phyloP scores from a whole-genome alignment of 2,113 vertebrate genomes.

The Burhinus bistriatus region DNA sequence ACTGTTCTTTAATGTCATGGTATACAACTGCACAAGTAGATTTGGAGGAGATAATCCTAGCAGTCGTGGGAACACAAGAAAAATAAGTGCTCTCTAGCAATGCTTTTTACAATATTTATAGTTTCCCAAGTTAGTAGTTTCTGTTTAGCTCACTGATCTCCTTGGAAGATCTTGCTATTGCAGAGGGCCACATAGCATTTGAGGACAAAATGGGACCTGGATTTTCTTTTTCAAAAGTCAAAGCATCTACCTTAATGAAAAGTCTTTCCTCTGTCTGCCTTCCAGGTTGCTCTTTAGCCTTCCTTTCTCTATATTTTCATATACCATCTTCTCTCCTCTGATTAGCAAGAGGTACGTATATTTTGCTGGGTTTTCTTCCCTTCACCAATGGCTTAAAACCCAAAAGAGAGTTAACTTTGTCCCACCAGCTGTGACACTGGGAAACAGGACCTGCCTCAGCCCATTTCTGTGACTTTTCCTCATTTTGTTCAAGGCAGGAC shows the following conservation, averaged over 20 bases:
- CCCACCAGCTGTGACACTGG: background rate
- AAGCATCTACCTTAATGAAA: background rate
- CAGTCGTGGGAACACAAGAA: background rate
- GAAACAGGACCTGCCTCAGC: background rate
- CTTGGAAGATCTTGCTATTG: background rate
- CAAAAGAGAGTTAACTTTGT: background rate
- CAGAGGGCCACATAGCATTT: background rate
- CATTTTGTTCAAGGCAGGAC: background rate
- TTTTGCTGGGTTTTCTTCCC: background rate
- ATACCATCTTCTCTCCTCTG: background rate
- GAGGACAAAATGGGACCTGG: background rate
- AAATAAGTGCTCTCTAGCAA: background rate
- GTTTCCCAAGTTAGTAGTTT: background rate
- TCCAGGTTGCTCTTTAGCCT: background rate
- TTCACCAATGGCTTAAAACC: background rate
- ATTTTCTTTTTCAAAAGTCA: background rate
- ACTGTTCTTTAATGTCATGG: accelerated
- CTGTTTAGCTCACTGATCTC: background rate
- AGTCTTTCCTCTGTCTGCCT: background rate
- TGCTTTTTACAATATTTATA: background rate
- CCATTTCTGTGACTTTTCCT: background rate
- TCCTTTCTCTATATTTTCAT: background rate
- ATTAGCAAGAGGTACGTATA: background rate
- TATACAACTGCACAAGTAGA: background rate
- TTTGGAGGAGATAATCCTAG: background rate